Evolutionary conservation across 2,113 vertebrate genomes (phyloP), one percentile per base, ranked within the genome.

Genomic region (Dinomys branickii): DNA sequence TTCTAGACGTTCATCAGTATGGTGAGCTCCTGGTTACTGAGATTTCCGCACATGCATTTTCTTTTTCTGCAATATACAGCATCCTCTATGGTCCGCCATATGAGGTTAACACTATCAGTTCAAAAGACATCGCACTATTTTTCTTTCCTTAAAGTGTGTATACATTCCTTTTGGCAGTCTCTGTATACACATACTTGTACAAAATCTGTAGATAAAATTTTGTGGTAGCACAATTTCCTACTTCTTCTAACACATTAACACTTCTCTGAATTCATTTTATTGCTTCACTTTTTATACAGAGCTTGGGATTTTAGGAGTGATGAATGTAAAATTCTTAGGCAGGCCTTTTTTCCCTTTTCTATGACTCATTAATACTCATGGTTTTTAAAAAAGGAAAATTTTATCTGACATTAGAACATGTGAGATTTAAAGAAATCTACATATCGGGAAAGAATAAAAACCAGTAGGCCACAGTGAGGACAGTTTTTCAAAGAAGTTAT

Each of bases 381-480:
- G 0, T 35, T 90, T 61, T 78, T 44, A 88, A 91, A 95, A 88
- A 52, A 65, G 80, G 5, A 67, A 80, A 56, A 1, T 30, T 92
- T 85, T 3, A 54, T 47, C 16, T 69, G 24, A 41, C 0, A 13
- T 3, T 73, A 47, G 12, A 87, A 67, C 0, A 14, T 16, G 80
- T 85, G 5, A 63, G 10, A 61, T 52, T 24, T 59, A 24, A 71
- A 85, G 4, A 87, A 58, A 16, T 11, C 7, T 30, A 44, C 26
- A n/a, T 67, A 63, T 50, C 13, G 67, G 7, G 17, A 88, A 14
- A 52, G 5, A 78, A 33, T 4, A 91, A 14, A 61, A 17, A 67
- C 3, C n/a, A 61, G 0, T 0, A 6, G 24, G 11, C 5, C 75
- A 0, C 7, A 75, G 1, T 20, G n/a, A 87, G 35, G 30, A 80